Evolutionary conservation across 2,888 invertebrate species (phyloP).

Genomic region (Thereva nobilitata): DNA sequence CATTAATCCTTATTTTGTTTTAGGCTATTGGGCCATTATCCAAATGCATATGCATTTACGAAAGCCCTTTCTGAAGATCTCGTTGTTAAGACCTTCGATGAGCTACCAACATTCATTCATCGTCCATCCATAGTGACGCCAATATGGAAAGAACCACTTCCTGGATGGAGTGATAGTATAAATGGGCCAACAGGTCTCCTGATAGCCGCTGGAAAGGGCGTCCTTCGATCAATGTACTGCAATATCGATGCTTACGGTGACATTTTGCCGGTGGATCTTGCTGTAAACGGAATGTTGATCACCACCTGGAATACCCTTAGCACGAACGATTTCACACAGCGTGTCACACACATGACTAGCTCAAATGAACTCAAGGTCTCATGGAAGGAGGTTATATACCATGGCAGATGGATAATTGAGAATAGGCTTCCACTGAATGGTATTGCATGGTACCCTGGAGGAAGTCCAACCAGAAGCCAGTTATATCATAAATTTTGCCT

Average conservation of each 20-base stretch:
- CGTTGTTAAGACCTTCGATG: conserved; percentile 75
- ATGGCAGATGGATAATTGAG: conserved; percentile 76
- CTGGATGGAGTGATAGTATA: conserved; percentile 92
- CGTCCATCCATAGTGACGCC: conserved; percentile 91
- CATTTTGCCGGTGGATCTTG: conserved; percentile 78
- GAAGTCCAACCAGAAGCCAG: conserved; percentile 81
- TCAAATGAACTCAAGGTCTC: conserved; percentile 80
- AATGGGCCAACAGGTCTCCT: conserved; percentile 89
- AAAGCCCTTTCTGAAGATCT: conserved; percentile 88
- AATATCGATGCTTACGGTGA: conserved; percentile 77
- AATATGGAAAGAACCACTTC: conserved; percentile 79
- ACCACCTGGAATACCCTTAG: conserved; percentile 67
- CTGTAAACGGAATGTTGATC: conserved; percentile 75
- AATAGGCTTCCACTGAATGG: conserved; percentile 83
- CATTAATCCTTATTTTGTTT: conserved; percentile 25
- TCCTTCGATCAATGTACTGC: conserved; percentile 85
- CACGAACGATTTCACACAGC: conserved; percentile 58
- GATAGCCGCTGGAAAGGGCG: conserved; percentile 83
- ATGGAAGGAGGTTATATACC: conserved; percentile 86
- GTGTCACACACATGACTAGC: conserved; percentile 76
- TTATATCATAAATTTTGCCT: conserved; percentile 80
- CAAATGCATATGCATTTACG: conserved; percentile 93
- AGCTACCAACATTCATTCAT: conserved; percentile 78
- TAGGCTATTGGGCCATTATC: conserved; percentile 74
- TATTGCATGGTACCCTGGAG: conserved; percentile 84